Evolutionary conservation across 2,888 invertebrate genomes (phyloP).

Genomic region (Plutella xylostella): DNA sequence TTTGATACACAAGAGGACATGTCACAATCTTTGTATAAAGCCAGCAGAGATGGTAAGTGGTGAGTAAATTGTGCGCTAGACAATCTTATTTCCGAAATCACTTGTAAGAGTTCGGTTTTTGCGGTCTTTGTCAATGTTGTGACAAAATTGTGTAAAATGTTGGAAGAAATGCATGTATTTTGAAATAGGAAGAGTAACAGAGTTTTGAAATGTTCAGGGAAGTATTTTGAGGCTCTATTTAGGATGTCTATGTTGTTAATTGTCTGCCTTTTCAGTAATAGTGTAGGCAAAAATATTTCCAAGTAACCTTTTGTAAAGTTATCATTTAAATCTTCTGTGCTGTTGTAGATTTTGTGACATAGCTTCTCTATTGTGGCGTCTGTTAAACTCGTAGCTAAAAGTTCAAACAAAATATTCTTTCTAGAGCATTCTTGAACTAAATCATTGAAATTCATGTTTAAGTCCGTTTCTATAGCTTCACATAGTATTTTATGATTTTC

Average conservation of each 20-base stretch:
- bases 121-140: constrained; percentile 21
- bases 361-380: constrained; percentile 27
- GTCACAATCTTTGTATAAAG: constrained; percentile 33
- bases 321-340: constrained; percentile 14
- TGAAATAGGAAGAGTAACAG: constrained; percentile 26
- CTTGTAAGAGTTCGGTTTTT: constrained; percentile 24
- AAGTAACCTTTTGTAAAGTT: constrained; percentile 26
- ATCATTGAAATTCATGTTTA: constrained; percentile 21
- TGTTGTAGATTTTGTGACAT: constrained; percentile 26
- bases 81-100: constrained; percentile 26
- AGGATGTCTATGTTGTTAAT: constrained; percentile 33
- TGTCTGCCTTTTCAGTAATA: constrained; percentile 29
- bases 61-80: constrained; percentile 27
- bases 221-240: constrained; percentile 24
- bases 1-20: constrained; percentile 31
- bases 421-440: constrained; percentile 28
- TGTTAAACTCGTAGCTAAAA: not conserved
- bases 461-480: constrained; percentile 28
- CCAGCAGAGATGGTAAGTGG: constrained; percentile 33
- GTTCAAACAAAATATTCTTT: constrained; percentile 21
- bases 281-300: constrained; percentile 27
- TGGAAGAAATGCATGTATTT: constrained; percentile 27
- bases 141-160: constrained; percentile 34
- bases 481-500: not conserved
- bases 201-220: constrained; percentile 26